Conservation (phyloP, 2,888 invertebrate genomes). For the Apamea sordens region DNA sequence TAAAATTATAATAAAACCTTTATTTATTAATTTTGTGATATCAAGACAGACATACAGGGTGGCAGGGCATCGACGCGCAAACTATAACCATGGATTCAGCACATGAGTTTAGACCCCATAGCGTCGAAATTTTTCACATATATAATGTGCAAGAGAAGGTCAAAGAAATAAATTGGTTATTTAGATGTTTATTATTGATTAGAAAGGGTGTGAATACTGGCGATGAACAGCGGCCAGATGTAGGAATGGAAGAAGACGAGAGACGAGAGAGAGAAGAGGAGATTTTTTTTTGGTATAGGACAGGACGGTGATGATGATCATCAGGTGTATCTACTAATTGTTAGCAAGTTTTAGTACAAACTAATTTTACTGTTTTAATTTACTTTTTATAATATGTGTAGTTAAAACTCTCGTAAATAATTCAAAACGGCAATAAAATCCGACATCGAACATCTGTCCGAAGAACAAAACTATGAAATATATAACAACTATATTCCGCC, state of each 20-base stretch:
- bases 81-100: no score
- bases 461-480: conserved; percentile 4
- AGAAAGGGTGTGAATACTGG: neutral
- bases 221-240: neutral
- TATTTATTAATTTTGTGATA: neutral
- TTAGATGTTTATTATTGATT: neutral
- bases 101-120: no score
- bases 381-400: neutral
- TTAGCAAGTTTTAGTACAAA: neutral
- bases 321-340: neutral
- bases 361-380: neutral
- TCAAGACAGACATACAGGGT: no score
- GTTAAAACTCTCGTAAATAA: conserved; percentile 6
- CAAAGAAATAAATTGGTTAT: no score
- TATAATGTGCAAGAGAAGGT: no score
- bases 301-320: no score
- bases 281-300: neutral
- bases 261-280: no score
- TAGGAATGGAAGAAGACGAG: neutral
- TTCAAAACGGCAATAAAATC: conserved; percentile 3
- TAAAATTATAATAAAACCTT: neutral
- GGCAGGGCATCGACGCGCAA: no score
- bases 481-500: neutral
- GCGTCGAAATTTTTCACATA: no score
- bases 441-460: neutral